A percentile compares a stretch with the other conserved stretches of the same genome.
Conservation (phyloP, 2,888 invertebrate species). For the Myathropa florea region DNA sequence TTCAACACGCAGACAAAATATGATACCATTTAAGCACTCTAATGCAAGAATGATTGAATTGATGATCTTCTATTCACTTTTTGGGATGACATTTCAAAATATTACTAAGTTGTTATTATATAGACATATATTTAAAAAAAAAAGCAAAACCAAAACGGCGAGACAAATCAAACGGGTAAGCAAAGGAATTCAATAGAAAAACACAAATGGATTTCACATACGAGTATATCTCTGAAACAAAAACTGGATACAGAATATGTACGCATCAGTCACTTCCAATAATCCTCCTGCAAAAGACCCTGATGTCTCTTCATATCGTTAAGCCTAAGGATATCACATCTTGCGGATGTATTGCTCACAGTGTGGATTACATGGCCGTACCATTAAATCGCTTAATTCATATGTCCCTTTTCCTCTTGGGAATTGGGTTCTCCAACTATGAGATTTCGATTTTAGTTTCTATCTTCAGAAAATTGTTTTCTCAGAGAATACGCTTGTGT, state of each 20-base stretch:
- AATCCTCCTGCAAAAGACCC: neutral
- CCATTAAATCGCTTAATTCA: constrained; percentile 19
- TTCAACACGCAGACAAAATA: neutral
- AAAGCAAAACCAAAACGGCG: too few relatives aligned
- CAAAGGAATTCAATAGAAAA: neutral
- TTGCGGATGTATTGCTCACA: constrained; percentile 7
- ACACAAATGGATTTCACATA: neutral
- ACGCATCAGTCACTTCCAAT: neutral
- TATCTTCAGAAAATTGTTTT: neutral
- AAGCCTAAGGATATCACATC: constrained; percentile 5
- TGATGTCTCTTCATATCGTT: neutral
- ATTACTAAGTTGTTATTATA: too few relatives aligned
- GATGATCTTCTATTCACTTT: too few relatives aligned
- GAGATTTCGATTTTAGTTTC: constrained; percentile 1
- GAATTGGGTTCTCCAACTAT: constrained; percentile 21
- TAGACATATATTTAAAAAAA: too few relatives aligned
- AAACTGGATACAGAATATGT: neutral
- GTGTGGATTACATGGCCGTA: constrained; percentile 10
- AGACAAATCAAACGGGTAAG: too few relatives aligned
- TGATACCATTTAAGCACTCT: too few relatives aligned
- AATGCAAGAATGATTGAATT: too few relatives aligned
- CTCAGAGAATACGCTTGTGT: neutral
- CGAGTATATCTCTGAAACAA: too few relatives aligned
- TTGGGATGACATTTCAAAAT: too few relatives aligned
- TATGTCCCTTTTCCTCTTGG: neutral